Evolutionary conservation across 2,888 invertebrate species (phyloP), one percentile per base, ranked within the genome.

Genomic region (Onthophagus sagittarius): DNA sequence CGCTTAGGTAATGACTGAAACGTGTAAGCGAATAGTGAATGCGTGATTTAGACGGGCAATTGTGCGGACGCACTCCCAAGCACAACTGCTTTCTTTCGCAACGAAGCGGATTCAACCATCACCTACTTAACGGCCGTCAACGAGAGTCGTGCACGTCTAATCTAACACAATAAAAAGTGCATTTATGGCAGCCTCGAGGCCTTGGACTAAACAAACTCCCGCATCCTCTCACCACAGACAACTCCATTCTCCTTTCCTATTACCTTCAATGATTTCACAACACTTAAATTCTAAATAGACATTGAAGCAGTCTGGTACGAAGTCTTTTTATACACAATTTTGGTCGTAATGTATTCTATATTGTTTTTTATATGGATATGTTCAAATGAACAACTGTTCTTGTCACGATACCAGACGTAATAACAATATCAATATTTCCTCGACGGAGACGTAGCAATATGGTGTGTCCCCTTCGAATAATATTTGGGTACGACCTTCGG

Each of bases 141-240:
- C 31, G 67, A 67, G 23, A 67, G n/a, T 32, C 67, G 67, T 67
- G 31, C 67, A 67, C 67, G 67, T 67, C 67, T 67, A 67, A 67
- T 67, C 67, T 67, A 67, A 31, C 32, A 32, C 67, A 67, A 67
- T 67, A 67, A 67, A 23, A 31, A 32, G 23, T 67, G 67, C 67
- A 67, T 67, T 67, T 67, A 67, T 67, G 23, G n/a, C 67, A 6
- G 5, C n/a, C n/a, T 32, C 6, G 23, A 32, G 67, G 7, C 15
- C 67, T 23, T 67, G 15, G 67, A 9, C 67, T 7, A 67, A 7
- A 23, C 31, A 15, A 31, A 32, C 67, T 64, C 67, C 23, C n/a
- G 67, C 67, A 67, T 67, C 67, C 67, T 67, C 67, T 67, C 67
- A 67, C 67, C 67, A 23, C 23, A 67, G 23, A 13, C 64, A 23